Evolutionary conservation across 2,113 vertebrate genomes (phyloP).

Genomic region (Camelus bactrianus): DNA sequence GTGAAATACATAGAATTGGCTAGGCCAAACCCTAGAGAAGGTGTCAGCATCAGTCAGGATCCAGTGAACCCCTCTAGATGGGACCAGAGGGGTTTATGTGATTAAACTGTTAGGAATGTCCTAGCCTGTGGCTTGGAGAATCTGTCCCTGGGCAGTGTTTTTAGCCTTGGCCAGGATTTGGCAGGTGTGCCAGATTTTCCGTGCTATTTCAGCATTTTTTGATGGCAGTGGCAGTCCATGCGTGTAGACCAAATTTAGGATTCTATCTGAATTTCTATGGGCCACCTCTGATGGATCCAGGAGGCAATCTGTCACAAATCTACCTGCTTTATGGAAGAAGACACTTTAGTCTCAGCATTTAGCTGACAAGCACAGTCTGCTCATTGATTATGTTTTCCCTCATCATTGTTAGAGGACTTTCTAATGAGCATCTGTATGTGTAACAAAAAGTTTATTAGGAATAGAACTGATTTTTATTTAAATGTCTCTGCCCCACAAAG

Average conservation of each 20-base stretch:
- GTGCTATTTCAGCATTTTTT: background rate
- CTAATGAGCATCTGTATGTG: background rate
- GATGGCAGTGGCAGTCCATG: background rate
- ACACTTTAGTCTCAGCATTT: background rate
- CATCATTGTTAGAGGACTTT: background rate
- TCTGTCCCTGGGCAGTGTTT: background rate
- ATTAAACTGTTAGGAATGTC: background rate
- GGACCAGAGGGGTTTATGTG: background rate
- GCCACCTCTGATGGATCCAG: background rate
- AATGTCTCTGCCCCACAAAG: background rate
- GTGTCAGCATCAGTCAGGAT: background rate
- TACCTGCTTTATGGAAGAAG: background rate
- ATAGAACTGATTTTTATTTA: background rate
- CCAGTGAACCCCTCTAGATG: background rate
- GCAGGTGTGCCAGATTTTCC: background rate
- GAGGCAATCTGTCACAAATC: background rate
- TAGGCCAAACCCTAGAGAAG: background rate
- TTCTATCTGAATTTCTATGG: background rate
- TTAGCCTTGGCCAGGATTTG: background rate
- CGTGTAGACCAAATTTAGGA: background rate
- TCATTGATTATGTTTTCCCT: background rate
- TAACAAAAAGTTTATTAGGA: conserved; percentile 1
- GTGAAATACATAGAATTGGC: background rate
- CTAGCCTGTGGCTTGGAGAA: background rate
- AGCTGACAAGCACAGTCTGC: background rate